These are phyloP conservation scores for Mamestra configurata DNA, from an alignment of 1,140 invertebrate species.

Conservation along the genomic window DNA sequence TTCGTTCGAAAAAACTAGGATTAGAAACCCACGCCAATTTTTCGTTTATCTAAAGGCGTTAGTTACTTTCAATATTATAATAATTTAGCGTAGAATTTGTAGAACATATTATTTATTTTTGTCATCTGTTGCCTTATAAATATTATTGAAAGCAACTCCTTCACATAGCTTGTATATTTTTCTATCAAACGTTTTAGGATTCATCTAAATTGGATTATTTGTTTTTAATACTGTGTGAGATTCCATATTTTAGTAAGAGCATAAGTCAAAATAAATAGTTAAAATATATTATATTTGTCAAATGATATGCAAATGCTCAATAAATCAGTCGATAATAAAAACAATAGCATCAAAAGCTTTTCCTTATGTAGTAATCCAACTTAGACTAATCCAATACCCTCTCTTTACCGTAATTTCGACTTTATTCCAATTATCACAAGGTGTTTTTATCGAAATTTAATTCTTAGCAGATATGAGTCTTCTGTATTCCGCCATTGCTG, in stretches of 20 bases:
- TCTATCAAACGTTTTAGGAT: slow-evolving; percentile 20
- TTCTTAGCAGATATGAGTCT: slow-evolving; percentile 48
- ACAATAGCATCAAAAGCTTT: background rate
- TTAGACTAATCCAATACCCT: slow-evolving; percentile 38
- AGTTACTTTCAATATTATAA: slow-evolving; percentile 15
- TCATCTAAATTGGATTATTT: slow-evolving; percentile 33
- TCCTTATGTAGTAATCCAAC: slow-evolving; percentile 16
- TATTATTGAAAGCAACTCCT: slow-evolving; percentile 28
- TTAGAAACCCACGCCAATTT: slow-evolving; percentile 35
- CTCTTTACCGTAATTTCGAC: slow-evolving; percentile 22
- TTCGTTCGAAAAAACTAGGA: too few species aligned
- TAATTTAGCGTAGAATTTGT: background rate
- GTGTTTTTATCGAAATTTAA: slow-evolving; percentile 37
- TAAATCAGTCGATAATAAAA: slow-evolving; percentile 25
- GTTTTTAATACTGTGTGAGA: background rate
- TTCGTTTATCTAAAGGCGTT: slow-evolving; percentile 3
- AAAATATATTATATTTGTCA: slow-evolving; percentile 1
- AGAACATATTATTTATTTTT: slow-evolving; percentile 15
- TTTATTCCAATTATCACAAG: slow-evolving; percentile 24
- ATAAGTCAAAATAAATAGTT: background rate
- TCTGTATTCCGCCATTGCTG: slow-evolving; percentile 35
- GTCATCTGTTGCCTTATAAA: background rate
- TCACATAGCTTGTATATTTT: slow-evolving; percentile 31
- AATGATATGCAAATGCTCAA: slow-evolving; percentile 10
- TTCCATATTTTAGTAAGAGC: background rate